Percentiles rank a stretch among this genome's conserved stretches.
Conservation (phyloP, 2,113 vertebrate species). For the Silurus meridionalis region DNA sequence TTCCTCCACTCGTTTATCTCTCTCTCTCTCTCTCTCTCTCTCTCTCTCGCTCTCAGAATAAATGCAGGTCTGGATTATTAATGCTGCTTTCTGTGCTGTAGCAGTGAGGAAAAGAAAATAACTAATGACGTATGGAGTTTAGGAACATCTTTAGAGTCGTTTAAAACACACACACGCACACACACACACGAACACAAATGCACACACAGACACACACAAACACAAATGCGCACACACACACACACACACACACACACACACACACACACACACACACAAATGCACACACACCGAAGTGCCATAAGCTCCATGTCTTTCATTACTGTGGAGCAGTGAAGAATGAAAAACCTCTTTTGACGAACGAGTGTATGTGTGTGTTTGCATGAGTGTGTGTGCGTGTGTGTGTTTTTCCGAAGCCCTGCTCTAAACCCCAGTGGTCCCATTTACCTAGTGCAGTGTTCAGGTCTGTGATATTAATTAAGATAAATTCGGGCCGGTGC, state of each 20-base stretch:
- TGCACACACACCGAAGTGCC: background rate
- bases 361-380: constrained; percentile 27
- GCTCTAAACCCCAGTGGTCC: constrained; percentile 69
- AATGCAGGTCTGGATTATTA: constrained; percentile 28
- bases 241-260: background rate
- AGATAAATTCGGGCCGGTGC: constrained; percentile 95
- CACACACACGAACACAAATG: background rate
- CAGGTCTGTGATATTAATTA: constrained; percentile 94
- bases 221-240: background rate
- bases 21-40: background rate
- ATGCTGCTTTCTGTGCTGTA: background rate
- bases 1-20: constrained; percentile 32
- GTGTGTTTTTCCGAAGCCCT: constrained; percentile 35
- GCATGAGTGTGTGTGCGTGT: constrained; percentile 35
- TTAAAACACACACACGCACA: background rate
- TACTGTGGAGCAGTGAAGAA: constrained; percentile 34
- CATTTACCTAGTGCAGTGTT: constrained; percentile 82
- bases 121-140: background rate
- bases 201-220: background rate
- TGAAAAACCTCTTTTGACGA: constrained; percentile 48
- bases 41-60: background rate
- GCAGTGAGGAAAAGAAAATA: background rate
- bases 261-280: background rate
- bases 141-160: background rate
- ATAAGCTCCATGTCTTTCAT: constrained; percentile 11